Evolutionary conservation across 2,113 vertebrate species (phyloP).

Genomic region (Protomyctophum bolini): DNA sequence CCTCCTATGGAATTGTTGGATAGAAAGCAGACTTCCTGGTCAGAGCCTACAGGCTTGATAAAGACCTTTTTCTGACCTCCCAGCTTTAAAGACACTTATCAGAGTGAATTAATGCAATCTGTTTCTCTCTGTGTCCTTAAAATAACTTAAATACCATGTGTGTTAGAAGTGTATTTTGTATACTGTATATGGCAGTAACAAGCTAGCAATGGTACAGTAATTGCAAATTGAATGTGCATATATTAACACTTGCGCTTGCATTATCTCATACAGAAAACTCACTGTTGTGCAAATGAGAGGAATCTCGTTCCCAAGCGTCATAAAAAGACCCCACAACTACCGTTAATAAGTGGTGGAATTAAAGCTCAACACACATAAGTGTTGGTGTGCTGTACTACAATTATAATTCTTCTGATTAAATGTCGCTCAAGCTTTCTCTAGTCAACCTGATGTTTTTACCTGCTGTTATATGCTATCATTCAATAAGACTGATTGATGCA

Average conservation of each 20-base stretch:
- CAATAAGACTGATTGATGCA: constrained; percentile 34
- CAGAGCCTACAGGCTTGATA: constrained; percentile 42
- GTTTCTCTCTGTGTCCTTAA: not conserved
- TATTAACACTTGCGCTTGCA: too few relatives aligned
- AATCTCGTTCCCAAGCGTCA: not conserved
- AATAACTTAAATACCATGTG: not conserved
- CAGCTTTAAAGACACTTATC: constrained; percentile 46
- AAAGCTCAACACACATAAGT: not conserved
- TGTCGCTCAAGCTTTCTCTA: not conserved
- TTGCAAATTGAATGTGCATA: too few relatives aligned
- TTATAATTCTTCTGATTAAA: not conserved
- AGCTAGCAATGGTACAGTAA: not conserved
- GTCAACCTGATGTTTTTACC: not conserved
- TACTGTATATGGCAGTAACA: not conserved
- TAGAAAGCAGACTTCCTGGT: constrained; percentile 59
- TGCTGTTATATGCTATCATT: not conserved
- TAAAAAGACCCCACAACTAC: not conserved
- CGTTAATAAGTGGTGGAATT: not conserved
- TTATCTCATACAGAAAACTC: too few relatives aligned
- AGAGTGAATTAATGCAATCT: constrained; percentile 2
- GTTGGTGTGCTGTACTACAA: not conserved
- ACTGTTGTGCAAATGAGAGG: not conserved
- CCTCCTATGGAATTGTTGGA: constrained; percentile 38
- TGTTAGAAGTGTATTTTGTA: too few relatives aligned
- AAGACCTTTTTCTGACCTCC: constrained; percentile 33